Evolutionary conservation across 2,113 vertebrate genomes (phyloP).

Genomic region (Coturnix japonica): DNA sequence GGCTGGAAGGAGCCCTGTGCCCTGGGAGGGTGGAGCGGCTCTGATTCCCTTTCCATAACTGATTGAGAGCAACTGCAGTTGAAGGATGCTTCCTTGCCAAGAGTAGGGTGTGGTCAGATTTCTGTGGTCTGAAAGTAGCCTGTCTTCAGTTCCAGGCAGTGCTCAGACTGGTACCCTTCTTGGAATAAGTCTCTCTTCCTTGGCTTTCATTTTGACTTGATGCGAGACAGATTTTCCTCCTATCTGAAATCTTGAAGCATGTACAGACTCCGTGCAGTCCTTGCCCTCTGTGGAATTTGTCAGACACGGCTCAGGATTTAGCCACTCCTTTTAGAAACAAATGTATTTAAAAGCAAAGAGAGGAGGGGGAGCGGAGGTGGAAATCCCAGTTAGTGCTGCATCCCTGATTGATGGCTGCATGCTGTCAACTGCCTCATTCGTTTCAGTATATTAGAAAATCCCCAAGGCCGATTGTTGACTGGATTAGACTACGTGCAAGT

Average conservation of each 20-base stretch:
- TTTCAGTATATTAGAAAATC: slow-evolving; percentile 23
- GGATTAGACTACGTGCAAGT: slow-evolving; percentile 10
- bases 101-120: neutral
- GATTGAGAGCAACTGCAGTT: neutral
- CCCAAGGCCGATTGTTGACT: slow-evolving; percentile 27
- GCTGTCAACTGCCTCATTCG: slow-evolving; percentile 10
- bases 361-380: neutral
- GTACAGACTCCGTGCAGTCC: neutral
- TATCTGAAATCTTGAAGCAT: neutral
- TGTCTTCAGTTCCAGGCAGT: neutral
- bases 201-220: neutral
- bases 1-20: neutral
- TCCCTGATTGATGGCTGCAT: neutral
- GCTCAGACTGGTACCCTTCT: neutral
- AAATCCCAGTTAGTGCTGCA: neutral
- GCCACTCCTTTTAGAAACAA: neutral
- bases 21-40: neutral
- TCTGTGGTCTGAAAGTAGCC: neutral
- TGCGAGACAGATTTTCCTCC: neutral
- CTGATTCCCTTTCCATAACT: neutral
- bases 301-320: neutral
- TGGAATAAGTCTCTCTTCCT: neutral
- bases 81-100: neutral
- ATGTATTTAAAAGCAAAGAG: neutral
- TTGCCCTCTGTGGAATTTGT: neutral